phyloP scores from a whole-genome alignment of 2,113 vertebrate genomes.

The Scopus umbretta region DNA sequence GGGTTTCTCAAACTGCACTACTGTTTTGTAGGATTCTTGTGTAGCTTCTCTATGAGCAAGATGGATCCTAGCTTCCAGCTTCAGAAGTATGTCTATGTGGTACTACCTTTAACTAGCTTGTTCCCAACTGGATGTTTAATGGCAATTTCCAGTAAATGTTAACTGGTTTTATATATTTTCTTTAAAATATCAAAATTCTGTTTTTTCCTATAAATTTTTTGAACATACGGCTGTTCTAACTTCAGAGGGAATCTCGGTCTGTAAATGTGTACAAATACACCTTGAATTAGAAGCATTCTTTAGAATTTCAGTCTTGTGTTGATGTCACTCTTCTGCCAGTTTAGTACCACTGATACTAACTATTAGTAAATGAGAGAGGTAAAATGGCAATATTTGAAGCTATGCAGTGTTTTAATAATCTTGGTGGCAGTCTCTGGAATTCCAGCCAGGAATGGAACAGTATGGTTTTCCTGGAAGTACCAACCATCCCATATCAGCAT shows the following conservation, averaged over 20 bases:
- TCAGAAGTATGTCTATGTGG: not conserved
- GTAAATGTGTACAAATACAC: not conserved
- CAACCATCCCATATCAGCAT: not conserved
- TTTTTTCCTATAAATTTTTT: not conserved
- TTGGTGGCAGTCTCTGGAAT: not conserved
- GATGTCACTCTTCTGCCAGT: not conserved
- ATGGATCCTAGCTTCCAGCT: not conserved
- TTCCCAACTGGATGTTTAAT: not conserved
- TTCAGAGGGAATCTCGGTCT: not conserved
- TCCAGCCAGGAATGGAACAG: not conserved
- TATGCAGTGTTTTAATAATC: not conserved
- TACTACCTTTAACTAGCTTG: not conserved
- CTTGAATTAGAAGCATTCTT: not conserved
- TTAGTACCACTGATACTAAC: not conserved
- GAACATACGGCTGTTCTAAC: not conserved
- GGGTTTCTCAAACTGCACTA: not conserved
- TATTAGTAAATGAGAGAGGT: not conserved
- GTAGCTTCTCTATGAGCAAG: not conserved
- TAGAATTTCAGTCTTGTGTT: not conserved
- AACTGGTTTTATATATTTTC: not conserved
- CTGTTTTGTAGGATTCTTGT: not conserved
- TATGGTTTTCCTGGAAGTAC: not conserved
- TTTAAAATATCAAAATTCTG: not conserved
- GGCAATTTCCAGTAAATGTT: not conserved
- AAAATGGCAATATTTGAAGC: not conserved